Conservation (phyloP, 2,797 vertebrate species). For the Heteromormyrus szaboi region DNA sequence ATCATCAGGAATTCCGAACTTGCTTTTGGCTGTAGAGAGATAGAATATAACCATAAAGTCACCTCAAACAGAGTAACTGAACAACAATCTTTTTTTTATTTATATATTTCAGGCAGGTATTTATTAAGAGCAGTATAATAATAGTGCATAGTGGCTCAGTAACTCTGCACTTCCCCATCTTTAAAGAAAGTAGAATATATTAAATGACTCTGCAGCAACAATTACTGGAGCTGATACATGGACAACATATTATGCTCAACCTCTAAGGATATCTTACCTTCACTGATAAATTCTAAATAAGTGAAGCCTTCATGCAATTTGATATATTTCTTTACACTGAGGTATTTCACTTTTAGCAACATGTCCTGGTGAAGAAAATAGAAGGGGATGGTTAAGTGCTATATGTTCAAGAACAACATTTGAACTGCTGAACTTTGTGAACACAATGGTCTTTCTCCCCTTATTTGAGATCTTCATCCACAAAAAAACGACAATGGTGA, state of each 20-base stretch:
- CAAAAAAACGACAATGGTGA: no score
- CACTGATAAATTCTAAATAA: background rate
- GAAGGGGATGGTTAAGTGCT: no score
- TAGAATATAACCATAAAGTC: background rate
- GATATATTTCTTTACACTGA: no score
- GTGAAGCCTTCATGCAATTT: no score
- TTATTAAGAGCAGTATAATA: background rate
- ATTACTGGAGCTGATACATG: no score
- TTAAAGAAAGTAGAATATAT: background rate
- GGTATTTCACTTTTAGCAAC: no score
- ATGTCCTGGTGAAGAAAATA: no score
- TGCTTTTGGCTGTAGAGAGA: background rate
- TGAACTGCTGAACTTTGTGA: no score
- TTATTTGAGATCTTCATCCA: no score
- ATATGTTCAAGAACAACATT: no score
- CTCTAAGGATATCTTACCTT: background rate
- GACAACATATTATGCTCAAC: background rate
- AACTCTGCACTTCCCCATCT: background rate
- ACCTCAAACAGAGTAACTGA: background rate
- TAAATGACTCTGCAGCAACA: no score
- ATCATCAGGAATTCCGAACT: background rate
- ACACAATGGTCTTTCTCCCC: no score
- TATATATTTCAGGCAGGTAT: background rate
- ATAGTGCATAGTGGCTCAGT: background rate
- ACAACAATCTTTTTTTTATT: background rate